Percentiles rank a stretch among this genome's conserved stretches.
phyloP scores from a whole-genome alignment of 1,140 invertebrate species.

The Dermatophagoides farinae region DNA sequence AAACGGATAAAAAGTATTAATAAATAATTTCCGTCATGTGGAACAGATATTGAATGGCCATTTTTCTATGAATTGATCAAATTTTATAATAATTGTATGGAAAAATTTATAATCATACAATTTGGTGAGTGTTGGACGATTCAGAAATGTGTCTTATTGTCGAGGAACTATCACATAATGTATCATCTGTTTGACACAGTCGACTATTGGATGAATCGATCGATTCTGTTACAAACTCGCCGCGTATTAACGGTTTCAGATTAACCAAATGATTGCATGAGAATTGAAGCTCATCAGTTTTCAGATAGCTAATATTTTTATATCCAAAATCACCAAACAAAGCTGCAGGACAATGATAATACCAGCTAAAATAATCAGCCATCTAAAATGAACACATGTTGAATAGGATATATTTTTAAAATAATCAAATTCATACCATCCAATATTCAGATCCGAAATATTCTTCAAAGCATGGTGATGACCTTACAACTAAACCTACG shows the following conservation, averaged over 20 bases:
- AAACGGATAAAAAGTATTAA: conserved; percentile 25
- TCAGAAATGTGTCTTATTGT: not conserved
- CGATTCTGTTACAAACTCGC: not conserved
- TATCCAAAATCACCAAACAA: conserved; percentile 14
- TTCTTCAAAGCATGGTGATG: conserved; percentile 26
- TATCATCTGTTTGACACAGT: not conserved
- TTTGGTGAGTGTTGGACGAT: not conserved
- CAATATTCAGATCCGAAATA: conserved; percentile 22
- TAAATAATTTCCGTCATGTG: conserved; percentile 29
- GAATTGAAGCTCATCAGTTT: conserved; percentile 13
- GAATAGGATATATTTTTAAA: too few relatives aligned
- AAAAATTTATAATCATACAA: not conserved
- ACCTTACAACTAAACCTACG: conserved; percentile 23
- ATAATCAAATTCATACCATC: conserved; percentile 18
- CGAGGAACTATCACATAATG: not conserved
- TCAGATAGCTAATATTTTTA: conserved; percentile 10
- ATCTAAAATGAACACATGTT: conserved; percentile 6
- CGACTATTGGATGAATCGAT: not conserved
- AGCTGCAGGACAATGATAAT: conserved; percentile 11
- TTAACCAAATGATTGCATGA: conserved; percentile 10
- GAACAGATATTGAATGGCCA: conserved; percentile 20
- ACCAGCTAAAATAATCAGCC: conserved; percentile 11
- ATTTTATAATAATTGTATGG: too few relatives aligned
- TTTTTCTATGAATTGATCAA: too few relatives aligned
- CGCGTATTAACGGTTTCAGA: not conserved